A percentile compares a stretch with the other conserved stretches of the same genome.
Evolutionary conservation across 2,113 vertebrate genomes (phyloP).

Genomic region (Neotoma lepida): DNA sequence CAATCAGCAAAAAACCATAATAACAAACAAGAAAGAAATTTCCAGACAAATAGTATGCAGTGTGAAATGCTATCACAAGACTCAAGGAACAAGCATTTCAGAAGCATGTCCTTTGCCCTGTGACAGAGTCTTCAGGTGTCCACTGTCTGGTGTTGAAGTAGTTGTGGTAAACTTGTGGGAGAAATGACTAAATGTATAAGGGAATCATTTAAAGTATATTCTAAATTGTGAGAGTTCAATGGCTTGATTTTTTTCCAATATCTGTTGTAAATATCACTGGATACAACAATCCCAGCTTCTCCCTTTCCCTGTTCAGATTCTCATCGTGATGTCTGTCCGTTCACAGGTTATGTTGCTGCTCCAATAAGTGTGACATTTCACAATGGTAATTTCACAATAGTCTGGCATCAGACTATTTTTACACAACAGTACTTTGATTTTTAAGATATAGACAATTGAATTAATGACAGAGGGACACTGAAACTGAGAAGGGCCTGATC

Average conservation of each 20-base stretch:
- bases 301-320: neutral
- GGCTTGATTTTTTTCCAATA: neutral
- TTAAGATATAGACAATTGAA: conserved; percentile 52
- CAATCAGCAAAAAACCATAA: neutral
- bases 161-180: neutral
- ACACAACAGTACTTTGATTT: neutral
- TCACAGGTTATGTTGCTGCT: neutral
- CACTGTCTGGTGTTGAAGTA: neutral
- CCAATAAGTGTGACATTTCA: neutral
- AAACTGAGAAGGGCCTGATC: neutral
- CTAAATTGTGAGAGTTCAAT: neutral
- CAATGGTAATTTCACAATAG: neutral
- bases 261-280: neutral
- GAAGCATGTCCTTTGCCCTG: neutral
- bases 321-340: neutral
- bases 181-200: neutral
- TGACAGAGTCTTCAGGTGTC: neutral
- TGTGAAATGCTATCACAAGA: neutral
- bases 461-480: neutral
- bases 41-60: neutral
- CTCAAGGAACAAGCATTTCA: neutral
- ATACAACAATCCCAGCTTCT: neutral
- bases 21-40: neutral
- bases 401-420: conserved; percentile 40
- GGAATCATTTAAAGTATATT: neutral